Conservation (phyloP, 2,797 vertebrate genomes). For the Crax fasciolata region DNA sequence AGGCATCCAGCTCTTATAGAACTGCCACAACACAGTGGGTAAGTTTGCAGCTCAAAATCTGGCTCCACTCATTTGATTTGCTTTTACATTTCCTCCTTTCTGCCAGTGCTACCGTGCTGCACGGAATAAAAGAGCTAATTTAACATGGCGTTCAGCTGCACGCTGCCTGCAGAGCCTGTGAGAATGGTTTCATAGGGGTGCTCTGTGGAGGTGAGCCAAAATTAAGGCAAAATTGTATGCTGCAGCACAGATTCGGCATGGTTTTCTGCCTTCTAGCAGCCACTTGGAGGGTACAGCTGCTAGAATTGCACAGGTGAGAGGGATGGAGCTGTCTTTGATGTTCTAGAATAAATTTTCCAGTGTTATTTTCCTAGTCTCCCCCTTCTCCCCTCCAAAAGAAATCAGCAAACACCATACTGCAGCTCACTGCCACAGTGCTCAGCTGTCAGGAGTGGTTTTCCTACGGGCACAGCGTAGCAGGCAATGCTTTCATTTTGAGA, state of each 20-base stretch:
- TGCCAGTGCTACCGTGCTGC: neutral
- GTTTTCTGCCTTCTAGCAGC: conserved; percentile 14
- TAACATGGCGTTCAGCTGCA: conserved; percentile 25
- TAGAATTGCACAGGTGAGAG: neutral
- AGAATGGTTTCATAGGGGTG: conserved; percentile 12
- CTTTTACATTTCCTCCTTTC: neutral
- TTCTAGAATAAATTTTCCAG: conserved; percentile 12
- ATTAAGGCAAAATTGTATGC: conserved; percentile 10
- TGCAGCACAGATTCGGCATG: neutral
- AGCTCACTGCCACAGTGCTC: neutral
- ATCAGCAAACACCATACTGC: neutral
- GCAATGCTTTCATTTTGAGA: neutral
- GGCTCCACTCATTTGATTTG: neutral
- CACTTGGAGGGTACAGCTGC: neutral
- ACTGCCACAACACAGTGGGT: neutral
- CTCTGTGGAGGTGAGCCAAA: neutral
- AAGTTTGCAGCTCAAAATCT: conserved; percentile 3
- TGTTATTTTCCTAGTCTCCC: conserved; percentile 20
- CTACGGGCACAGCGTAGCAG: neutral
- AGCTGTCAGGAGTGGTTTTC: conserved; percentile 23
- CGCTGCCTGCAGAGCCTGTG: neutral
- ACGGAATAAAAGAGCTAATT: conserved; percentile 39
- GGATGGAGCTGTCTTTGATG: neutral
- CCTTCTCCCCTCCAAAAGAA: conserved; percentile 24
- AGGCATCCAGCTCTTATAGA: conserved; percentile 8